Evolutionary conservation across 2,888 invertebrate species (phyloP), one percentile per base, ranked within the genome.

Genomic region (Tromatobia lineatoria): DNA sequence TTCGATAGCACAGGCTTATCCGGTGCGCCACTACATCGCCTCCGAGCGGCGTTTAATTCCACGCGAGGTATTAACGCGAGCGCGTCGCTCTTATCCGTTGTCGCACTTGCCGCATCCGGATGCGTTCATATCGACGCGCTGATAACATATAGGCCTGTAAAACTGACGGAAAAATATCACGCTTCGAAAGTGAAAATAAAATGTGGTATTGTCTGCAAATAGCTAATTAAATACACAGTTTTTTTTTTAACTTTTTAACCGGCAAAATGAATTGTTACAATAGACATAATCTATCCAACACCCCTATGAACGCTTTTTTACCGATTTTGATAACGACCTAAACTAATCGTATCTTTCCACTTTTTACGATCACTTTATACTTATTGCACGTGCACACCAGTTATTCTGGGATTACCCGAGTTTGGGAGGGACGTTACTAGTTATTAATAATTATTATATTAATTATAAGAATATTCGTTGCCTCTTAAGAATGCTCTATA

Each of bases 1-100:
- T 78, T 70, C 59, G 15, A 70, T 20, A 64, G 50, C 38, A 50
- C 77, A 20, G 34, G 38, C 20, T 74, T 61, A 61, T 74, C 61
- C 47, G 45, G n/a, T 13, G 74, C 45, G 45, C 47, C 25, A 2
- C 20, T 11, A 23, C 34, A 18, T n/a, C 64, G 11, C 18, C 42
- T 20, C 20, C 20, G 64, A 8, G 1, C 54, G 15, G 15, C 38
- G 6, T 42, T 42, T 23, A 42, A 71, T 42, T 42, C 71, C 18
- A 54, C 71, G 3, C n/a, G 15, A 6, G 71, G 42, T 15, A 57
- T 71, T 23, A n/a, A 29, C 29, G 25, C n/a, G 45, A 45, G 29
- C 18, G 11, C n/a, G 34, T 20, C 52, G 34, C 25, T 70, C 64
- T 70, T 70, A 38, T 70, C 70, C 70, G 54, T 38, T 20, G 54